phyloP scores from a whole-genome alignment of 2,113 vertebrate species.

The Patagioenas fasciata region DNA sequence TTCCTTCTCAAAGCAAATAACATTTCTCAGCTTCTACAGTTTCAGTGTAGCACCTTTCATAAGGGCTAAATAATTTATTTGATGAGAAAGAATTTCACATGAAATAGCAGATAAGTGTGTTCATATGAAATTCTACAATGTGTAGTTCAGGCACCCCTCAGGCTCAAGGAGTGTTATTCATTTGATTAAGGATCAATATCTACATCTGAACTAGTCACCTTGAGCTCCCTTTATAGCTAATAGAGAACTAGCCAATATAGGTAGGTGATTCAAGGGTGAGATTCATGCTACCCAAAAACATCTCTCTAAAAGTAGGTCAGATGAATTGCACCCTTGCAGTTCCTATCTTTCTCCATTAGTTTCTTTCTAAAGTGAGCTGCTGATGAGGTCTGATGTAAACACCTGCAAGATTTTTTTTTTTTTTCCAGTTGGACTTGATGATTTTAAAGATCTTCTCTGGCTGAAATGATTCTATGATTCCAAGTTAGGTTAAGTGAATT shows the following conservation, averaged over 20 bases:
- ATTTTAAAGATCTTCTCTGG: background rate
- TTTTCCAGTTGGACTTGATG: background rate
- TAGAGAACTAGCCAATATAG: background rate
- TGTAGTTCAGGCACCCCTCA: background rate
- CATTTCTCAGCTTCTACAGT: background rate
- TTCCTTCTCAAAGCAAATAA: background rate
- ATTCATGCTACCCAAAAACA: background rate
- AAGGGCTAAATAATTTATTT: conserved; percentile 31
- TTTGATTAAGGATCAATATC: background rate
- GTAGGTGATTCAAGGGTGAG: background rate
- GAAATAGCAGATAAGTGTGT: background rate
- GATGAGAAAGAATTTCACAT: background rate
- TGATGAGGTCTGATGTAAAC: background rate
- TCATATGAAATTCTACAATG: background rate
- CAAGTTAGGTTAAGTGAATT: background rate
- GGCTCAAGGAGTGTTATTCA: background rate
- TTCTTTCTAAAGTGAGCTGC: background rate
- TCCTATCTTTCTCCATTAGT: background rate
- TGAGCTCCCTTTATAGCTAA: background rate
- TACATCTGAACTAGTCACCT: background rate
- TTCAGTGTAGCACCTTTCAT: background rate
- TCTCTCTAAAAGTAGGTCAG: background rate
- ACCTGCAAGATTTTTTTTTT: background rate
- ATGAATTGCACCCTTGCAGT: background rate
- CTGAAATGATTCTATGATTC: background rate